These are phyloP conservation scores for Chionoecetes opilio DNA, from an alignment of 1,140 invertebrate genomes.

Conservation along the genomic window DNA sequence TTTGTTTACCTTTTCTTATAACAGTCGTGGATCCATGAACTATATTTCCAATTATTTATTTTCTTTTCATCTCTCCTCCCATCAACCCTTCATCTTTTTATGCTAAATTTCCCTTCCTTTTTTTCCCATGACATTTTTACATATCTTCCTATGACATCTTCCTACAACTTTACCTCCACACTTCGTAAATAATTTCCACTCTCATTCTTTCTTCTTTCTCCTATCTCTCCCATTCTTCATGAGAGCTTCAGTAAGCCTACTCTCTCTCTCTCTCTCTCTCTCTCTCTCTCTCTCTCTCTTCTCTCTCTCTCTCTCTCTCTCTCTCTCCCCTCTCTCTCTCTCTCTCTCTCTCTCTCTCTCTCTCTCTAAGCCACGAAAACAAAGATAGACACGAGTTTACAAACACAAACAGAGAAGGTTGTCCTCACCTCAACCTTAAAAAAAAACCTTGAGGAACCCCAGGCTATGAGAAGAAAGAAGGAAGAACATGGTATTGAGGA, in stretches of 20 bases:
- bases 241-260: not conserved
- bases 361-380: not conserved
- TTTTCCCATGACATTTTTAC: not conserved
- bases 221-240: not conserved
- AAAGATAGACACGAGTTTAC: not conserved
- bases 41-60: not conserved
- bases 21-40: no score
- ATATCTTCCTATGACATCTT: not conserved
- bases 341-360: not conserved
- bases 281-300: not conserved
- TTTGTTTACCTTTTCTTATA: no score
- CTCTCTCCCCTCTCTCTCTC: no score
- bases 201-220: not conserved
- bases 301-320: no score
- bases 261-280: not conserved
- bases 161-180: not conserved
- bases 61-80: not conserved
- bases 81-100: not conserved
- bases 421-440: no score
- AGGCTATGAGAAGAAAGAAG: not conserved
- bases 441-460: not conserved
- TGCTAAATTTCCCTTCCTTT: no score
- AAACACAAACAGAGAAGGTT: not conserved
- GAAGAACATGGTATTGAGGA: not conserved
- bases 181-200: not conserved